Base-by-base conservation (phyloP, 2,888 invertebrate genomes). In the Drosophila mayaguana region DNA sequence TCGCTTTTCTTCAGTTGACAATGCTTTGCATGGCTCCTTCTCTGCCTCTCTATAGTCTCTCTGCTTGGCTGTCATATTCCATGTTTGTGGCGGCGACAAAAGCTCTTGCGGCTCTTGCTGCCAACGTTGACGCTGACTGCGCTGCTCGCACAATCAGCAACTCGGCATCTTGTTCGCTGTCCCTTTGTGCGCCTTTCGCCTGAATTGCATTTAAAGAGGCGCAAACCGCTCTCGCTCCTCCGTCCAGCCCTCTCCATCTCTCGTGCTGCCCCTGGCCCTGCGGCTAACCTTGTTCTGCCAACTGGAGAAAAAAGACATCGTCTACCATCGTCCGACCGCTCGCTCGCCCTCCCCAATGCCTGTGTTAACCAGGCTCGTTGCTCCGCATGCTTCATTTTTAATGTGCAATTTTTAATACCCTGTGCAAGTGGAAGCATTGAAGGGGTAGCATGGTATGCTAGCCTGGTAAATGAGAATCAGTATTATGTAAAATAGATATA, bases 161-260 rank as follows among this genome's bases (percentile, higher is more conserved):
- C 89, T 89, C 90, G 90, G 90, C 88, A 89, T 89, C 88, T 89
- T 85, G 83, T 85, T 85, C 80, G 82, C 82, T 84, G 89, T 81
- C 88, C 88, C 85, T 90, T 83, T 90, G 83, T 88, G 84, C 77
- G 88, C 88, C 89, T 84, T 90, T 89, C 89, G 83, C 80, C 82
- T 79, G 83, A 78, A 89, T 89, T 85, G 84, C 84, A 85, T 85
- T 87, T 78, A 80, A 78, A 75, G 75, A 50, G 79, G 75, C 65
- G 59, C 75, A 45, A 75, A 63, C 63, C 62, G 43, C 34, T 32
- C 28, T 34, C 38, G 45, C 36, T 54, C 59, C 20, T 34, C 34
- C 2, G 11, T 18, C 51, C 2, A 1, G 9, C 25, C 1, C 12
- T 7, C 14, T 16, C 7, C 12, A 1, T 7, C 25, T 12, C 40